Evolutionary conservation across 2,888 invertebrate genomes (phyloP).

Genomic region (Sepioteuthis lessoniana): DNA sequence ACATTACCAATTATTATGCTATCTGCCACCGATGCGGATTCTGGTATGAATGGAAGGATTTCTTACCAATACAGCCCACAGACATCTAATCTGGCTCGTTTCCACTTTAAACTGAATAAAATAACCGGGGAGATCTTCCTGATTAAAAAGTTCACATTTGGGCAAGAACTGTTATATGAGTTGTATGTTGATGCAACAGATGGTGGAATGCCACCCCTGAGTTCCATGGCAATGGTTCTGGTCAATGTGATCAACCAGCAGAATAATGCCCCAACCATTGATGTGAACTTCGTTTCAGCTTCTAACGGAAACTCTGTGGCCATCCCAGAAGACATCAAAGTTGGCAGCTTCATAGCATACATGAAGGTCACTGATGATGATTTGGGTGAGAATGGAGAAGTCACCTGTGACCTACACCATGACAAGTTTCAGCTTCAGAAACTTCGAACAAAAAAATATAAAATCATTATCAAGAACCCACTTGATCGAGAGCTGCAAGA

Average conservation of each 20-base stretch:
- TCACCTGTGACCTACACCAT: not conserved
- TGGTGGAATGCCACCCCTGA: not conserved
- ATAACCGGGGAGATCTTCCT: not conserved
- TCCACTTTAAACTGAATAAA: not conserved
- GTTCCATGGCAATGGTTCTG: not conserved
- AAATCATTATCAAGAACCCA: not conserved
- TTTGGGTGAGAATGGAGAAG: not conserved
- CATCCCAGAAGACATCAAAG: not conserved
- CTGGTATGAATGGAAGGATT: not conserved
- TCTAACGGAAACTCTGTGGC: not conserved
- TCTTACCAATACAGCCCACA: not conserved
- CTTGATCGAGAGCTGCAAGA: not conserved
- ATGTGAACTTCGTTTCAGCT: not conserved
- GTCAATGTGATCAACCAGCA: not conserved
- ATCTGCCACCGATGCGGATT: not conserved
- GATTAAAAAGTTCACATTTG: constrained; percentile 20
- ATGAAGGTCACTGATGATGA: not conserved
- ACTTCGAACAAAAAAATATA: not conserved
- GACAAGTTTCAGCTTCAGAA: constrained; percentile 1
- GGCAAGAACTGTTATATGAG: not conserved
- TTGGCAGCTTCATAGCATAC: not conserved
- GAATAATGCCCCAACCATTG: not conserved
- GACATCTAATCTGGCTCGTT: not conserved
- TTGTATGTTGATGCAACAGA: not conserved
- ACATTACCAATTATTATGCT: not conserved